A percentile compares a stretch with the other conserved stretches of the same genome.
Evolutionary conservation across 2,113 vertebrate species (phyloP).

Genomic region (Paraplagusia blochii): DNA sequence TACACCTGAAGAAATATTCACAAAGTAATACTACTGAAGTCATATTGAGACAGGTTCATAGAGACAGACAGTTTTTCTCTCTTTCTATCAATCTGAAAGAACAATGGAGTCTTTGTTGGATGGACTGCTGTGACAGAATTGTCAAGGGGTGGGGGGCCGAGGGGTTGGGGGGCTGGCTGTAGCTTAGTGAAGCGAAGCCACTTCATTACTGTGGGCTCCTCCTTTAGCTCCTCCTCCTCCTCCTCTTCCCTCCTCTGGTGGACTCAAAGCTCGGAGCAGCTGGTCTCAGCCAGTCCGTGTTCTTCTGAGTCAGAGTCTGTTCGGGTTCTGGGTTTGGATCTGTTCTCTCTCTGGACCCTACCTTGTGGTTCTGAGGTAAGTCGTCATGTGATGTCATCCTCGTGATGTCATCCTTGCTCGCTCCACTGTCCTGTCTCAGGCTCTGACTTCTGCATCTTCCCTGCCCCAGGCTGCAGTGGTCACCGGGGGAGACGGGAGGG

Average conservation of each 20-base stretch:
- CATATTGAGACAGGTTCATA: too few relatives aligned
- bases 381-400: background rate
- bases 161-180: slow-evolving; percentile 21
- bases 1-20: too few relatives aligned
- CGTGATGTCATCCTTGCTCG: slow-evolving; percentile 21
- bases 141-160: slow-evolving; percentile 13
- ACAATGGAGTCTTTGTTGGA: slow-evolving; percentile 72
- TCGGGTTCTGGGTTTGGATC: background rate
- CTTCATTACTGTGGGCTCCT: slow-evolving; percentile 73
- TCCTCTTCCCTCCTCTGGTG: slow-evolving; percentile 25
- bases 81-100: slow-evolving; percentile 32
- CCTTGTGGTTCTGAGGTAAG: slow-evolving; percentile 38
- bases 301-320: too few relatives aligned
- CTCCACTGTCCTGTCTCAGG: slow-evolving; percentile 8
- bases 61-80: too few relatives aligned
- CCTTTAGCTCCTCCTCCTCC: slow-evolving; percentile 49
- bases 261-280: slow-evolving; percentile 21
- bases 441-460: slow-evolving; percentile 37
- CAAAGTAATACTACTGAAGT: too few relatives aligned
- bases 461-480: slow-evolving; percentile 14
- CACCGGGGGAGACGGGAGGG: too few relatives aligned
- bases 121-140: slow-evolving; percentile 58
- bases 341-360: background rate
- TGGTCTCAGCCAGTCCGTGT: slow-evolving; percentile 11
- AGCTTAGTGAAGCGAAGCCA: slow-evolving; percentile 57